phyloP scores from a whole-genome alignment of 2,888 invertebrate genomes.

The Drosophila paracracens region DNA sequence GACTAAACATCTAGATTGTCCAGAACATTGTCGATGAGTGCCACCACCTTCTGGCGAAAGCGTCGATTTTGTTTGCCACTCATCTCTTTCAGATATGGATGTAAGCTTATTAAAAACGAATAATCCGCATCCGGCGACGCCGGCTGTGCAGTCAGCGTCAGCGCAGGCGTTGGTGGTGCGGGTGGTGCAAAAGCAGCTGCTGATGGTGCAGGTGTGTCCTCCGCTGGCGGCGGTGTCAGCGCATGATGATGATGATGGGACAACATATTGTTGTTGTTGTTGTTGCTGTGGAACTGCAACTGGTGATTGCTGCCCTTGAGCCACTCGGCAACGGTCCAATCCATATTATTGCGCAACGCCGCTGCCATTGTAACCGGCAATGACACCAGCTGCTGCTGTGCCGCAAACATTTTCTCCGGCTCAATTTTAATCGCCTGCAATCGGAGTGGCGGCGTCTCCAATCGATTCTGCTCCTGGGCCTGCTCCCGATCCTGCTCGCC shows the following conservation, averaged over 20 bases:
- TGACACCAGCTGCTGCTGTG: conserved; percentile 58
- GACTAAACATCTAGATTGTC: conserved; percentile 71
- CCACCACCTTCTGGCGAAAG: conserved; percentile 82
- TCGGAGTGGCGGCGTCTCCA: conserved; percentile 45
- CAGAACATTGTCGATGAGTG: conserved; percentile 79
- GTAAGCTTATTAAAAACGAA: conserved; percentile 82
- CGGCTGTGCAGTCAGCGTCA: conserved; percentile 3
- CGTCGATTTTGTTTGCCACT: conserved; percentile 82
- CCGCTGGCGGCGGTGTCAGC: conserved; percentile 29
- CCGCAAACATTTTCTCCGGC: conserved; percentile 45
- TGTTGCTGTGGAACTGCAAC: conserved; percentile 28
- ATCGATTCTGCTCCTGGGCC: conserved; percentile 36
- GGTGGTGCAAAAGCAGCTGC: conserved; percentile 4
- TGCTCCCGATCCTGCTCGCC: conserved; percentile 41
- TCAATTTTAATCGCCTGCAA: conserved; percentile 71
- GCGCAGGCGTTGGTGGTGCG: conserved; percentile 8
- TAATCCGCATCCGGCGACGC: conserved; percentile 79
- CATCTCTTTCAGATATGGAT: conserved; percentile 82
- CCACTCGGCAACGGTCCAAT: conserved; percentile 81
- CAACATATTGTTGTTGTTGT: conserved; percentile 30
- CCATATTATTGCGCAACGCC: conserved; percentile 64
- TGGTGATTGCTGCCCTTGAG: conserved; percentile 71
- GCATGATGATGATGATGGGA: conserved; percentile 25
- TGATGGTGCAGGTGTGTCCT: conserved; percentile 29
- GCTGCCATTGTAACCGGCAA: conserved; percentile 55